These are phyloP conservation scores for Lophura nycthemera DNA, from an alignment of 2,113 vertebrate genomes.

Conservation along the genomic window DNA sequence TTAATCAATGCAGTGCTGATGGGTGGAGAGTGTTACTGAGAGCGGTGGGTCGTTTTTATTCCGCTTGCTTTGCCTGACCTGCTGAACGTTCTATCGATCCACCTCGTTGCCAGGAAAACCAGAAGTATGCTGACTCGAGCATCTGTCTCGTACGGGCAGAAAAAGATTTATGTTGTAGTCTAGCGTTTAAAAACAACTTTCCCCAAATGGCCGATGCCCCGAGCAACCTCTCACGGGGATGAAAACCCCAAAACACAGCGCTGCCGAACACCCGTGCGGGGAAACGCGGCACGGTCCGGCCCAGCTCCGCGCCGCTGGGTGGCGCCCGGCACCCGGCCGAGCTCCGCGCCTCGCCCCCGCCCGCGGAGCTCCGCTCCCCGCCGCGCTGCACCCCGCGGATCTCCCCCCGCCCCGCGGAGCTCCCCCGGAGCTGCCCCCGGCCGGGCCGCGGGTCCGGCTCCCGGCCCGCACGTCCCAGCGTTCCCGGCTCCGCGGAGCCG, in stretches of 20 bases:
- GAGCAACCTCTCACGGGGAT: background rate
- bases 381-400: no score
- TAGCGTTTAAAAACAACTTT: background rate
- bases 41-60: background rate
- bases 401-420: no score
- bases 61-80: background rate
- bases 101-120: background rate
- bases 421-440: no score
- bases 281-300: background rate
- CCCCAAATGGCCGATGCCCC: background rate
- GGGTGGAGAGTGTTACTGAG: background rate
- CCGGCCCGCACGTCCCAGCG: no score
- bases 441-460: no score
- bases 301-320: background rate
- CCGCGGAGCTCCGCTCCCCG: no score
- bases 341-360: no score
- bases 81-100: background rate
- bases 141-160: background rate
- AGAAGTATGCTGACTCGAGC: background rate
- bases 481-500: no score
- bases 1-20: slow-evolving; percentile 30
- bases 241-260: background rate
- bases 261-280: no score
- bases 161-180: background rate
- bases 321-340: no score